phyloP scores from a whole-genome alignment of 2,113 vertebrate genomes.

The rat (Rattus norvegicus) region GRCr8 NC_086031.1:69566501-69567000 shows the following conservation, averaged over 20 bases:
- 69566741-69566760: slow-evolving; percentile 65
- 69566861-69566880: background rate
- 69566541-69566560: slow-evolving; percentile 6
- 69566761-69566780: slow-evolving; percentile 61
- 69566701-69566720: slow-evolving; percentile 74
- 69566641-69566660: slow-evolving; percentile 46
- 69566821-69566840: slow-evolving; percentile 10
- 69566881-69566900: fast-evolving
- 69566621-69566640: background rate
- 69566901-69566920: too few species aligned
- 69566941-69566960: background rate
- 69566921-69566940: background rate
- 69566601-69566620: slow-evolving; percentile 5
- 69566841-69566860: slow-evolving; percentile 68
- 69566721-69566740: slow-evolving; percentile 77
- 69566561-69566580: background rate
- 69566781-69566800: slow-evolving; percentile 57
- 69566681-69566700: slow-evolving; percentile 54
- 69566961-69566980: slow-evolving; percentile 30
- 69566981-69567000: background rate
- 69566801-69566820: slow-evolving; percentile 61
- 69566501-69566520: background rate
- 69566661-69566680: slow-evolving; percentile 37
- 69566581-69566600: background rate
- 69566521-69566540: background rate